phyloP scores from a whole-genome alignment of 2,113 vertebrate genomes.

The Castor canadensis region DNA sequence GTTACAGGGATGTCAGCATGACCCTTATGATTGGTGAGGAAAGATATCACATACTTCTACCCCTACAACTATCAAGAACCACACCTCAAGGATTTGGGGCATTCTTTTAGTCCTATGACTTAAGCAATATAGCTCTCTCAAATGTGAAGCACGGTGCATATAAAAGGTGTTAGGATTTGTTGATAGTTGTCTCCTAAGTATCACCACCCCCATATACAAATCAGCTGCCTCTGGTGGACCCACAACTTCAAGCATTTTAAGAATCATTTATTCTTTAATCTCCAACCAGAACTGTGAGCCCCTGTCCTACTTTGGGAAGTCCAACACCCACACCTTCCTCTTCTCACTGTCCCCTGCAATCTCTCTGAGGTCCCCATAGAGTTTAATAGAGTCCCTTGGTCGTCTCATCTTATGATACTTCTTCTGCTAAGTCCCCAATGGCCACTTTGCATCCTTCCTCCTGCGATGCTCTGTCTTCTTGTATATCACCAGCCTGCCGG shows the following conservation, averaged over 20 bases:
- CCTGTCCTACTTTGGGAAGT: not conserved
- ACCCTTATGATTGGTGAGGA: not conserved
- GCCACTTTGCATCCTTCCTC: not conserved
- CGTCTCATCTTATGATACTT: not conserved
- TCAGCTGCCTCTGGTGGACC: not conserved
- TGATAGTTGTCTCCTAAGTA: not conserved
- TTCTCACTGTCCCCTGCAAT: not conserved
- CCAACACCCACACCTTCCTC: not conserved
- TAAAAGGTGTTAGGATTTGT: not conserved
- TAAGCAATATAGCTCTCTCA: not conserved
- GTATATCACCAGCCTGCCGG: accelerated
- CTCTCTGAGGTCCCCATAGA: not conserved
- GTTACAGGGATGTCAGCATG: not conserved
- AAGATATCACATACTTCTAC: not conserved
- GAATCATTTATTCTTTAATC: not conserved
- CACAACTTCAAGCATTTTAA: not conserved
- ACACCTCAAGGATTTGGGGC: not conserved
- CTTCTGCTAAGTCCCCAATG: not conserved
- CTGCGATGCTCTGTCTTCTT: not conserved
- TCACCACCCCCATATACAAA: not conserved
- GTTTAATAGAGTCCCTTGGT: not conserved
- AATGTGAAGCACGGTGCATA: not conserved
- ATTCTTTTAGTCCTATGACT: not conserved
- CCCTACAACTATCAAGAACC: not conserved
- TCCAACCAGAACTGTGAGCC: not conserved